A percentile compares a stretch with the other conserved stretches of the same genome.
phyloP scores from a whole-genome alignment of 1,140 invertebrate genomes.

The Tetragonula clypearis region DNA sequence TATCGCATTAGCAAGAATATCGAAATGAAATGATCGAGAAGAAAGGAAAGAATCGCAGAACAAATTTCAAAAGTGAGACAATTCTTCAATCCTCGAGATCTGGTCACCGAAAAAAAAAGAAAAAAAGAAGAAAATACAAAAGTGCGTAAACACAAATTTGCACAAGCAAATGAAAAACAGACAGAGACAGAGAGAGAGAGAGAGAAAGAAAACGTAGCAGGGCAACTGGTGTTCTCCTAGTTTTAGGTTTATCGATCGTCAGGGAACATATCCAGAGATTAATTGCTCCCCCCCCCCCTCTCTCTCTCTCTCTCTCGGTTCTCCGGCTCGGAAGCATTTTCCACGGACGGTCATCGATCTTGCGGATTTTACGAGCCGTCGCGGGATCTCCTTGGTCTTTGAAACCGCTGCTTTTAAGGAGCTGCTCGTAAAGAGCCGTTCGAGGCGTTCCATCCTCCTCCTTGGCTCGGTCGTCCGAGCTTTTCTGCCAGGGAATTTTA shows the following conservation, averaged over 20 bases:
- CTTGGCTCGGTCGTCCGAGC: conserved; percentile 17
- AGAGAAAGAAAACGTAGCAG: too few species aligned
- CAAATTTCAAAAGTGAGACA: too few species aligned
- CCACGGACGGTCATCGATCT: conserved; percentile 14
- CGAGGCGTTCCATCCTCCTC: conserved; percentile 13
- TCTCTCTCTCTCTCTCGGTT: neutral
- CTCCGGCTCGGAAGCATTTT: neutral
- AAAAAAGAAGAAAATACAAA: too few species aligned
- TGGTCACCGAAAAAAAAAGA: too few species aligned
- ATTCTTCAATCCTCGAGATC: too few species aligned
- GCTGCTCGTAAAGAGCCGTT: conserved; percentile 44
- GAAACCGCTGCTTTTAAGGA: conserved; percentile 32
- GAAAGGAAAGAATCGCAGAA: too few species aligned
- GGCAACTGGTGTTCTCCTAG: neutral
- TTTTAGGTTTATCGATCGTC: neutral
- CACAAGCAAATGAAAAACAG: too few species aligned
- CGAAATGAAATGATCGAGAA: too few species aligned
- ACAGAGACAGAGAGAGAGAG: too few species aligned
- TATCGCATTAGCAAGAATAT: too few species aligned
- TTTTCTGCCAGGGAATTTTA: conserved; percentile 33
- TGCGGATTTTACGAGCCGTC: conserved; percentile 50
- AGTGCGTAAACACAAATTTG: too few species aligned
- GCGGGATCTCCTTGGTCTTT: conserved; percentile 18
- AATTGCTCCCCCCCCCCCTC: neutral
- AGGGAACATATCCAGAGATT: neutral